Base-by-base conservation (phyloP, 2,888 invertebrate species). In the Hirtodrosophila duncani region DNA sequence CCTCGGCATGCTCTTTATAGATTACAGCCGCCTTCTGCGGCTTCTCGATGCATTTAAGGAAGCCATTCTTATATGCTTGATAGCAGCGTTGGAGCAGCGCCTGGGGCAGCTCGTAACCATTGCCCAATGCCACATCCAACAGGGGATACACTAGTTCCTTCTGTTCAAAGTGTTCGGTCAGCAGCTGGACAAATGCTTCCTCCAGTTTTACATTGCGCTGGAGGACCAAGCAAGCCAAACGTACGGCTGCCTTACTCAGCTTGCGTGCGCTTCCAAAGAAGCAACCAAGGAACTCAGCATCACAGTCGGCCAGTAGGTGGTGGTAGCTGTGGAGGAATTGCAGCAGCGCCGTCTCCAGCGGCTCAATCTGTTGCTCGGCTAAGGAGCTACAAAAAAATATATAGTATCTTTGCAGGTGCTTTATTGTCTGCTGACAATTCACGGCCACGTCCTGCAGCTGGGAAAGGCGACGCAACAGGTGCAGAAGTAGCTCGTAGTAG, bases 11-110 rank as follows among this genome's bases (percentile, higher is more conserved):
- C 44, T 89, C 88, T 29, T 89, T 86, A 62, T 92, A 91, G 38
- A 92, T 89, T 63, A 90, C 90, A 0, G 91, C 91, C 2, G 90
- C 90, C 86, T 92, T 92, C 56, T 91, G 91, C 0, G 92, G 92
- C 75, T 92, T 92, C 69, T 91, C 90, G 27, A 92, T 85, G 53
- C 90, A 88, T 83, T 91, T 91, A 37, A 88, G 83, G 21, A 94
- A 89, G 57, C 91, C 90, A 0, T 88, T 85, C 83, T 91, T 90
- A 62, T 91, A 91, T 68, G 89, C 88, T 30, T 88, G 86, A 71
- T 89, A 92, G 42, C 93, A 86, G 37, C 85, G 88, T 13, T 81
- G 74, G 2, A 92, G 81, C 16, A 91, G 85, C 14, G 88, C 85
- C 23, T 88, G 85, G 0, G 89, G 79, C 2, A 84, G 8, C 2